Evolutionary conservation across 2,888 invertebrate genomes (phyloP), one percentile per base, ranked within the genome.

Genomic region (Mechanitis mazaeus): DNA sequence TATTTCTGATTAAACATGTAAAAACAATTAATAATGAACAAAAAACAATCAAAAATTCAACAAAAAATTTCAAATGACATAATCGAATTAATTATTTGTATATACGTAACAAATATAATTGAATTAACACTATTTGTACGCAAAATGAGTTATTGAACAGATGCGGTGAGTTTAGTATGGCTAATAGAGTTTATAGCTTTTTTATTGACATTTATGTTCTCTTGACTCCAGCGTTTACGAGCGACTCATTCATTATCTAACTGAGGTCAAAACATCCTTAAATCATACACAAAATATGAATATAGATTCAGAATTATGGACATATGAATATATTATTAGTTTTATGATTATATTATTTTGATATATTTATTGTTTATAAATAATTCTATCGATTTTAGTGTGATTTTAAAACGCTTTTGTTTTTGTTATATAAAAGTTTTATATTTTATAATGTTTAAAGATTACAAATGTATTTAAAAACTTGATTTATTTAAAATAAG

Each of bases 191-290:
- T 89, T 89, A 90, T 88, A 80, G 87, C 78, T 84, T 87, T 88
- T 90, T 89, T 89, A 90, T 90, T 90, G 89, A 88, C 87, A 84
- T 85, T 88, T 87, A 89, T 90, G 89, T 87, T 84, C 88, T 83
- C 83, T 83, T 83, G 81, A 86, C 81, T 86, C 82, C 79, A 74
- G 71, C 88, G 86, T 87, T 89, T 87, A 88, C 84, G 83, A 86
- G 79, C 84, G 76, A 67, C 87, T 87, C 88, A 82, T 89, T 89
- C 87, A 87, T 88, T 88, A 90, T 84, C 86, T 83, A 88, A 87
- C 83, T 79, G 78, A 85, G 89, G 87, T 87, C 87, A 83, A 77
- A 85, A 83, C 84, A 83, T 82, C 77, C 81, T 80, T 88, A 87
- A 88, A 90, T 88, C 86, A 87, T 85, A 80, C 73, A 76, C 75